Evolutionary conservation across 92 coral and sea anemone genomes (phyloP).

Genomic region (Virgularia gustaviana): DNA sequence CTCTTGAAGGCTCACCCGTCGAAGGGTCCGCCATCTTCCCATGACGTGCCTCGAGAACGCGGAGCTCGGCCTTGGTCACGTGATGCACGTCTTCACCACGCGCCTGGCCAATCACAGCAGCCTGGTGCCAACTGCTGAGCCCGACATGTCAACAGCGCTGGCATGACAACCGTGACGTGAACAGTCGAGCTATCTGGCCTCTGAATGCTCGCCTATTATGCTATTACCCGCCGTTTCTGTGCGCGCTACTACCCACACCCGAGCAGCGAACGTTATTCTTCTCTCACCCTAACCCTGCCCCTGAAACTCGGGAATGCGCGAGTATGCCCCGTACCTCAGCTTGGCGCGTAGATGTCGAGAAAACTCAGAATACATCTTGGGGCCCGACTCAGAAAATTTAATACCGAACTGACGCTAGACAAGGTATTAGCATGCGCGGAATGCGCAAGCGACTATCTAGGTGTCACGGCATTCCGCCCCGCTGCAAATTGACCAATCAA

Average conservation of each 20-base stretch:
- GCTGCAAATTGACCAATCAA: background rate
- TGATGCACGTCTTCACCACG: constrained; percentile 58
- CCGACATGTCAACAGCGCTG: constrained; percentile 75
- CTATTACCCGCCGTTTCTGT: background rate
- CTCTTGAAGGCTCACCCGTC: constrained; percentile 93
- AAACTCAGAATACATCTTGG: background rate
- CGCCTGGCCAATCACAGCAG: constrained; percentile 52
- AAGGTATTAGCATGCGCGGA: constrained; percentile 5
- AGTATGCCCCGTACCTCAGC: no score
- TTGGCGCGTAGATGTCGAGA: background rate
- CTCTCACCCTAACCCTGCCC: no score
- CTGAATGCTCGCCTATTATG: constrained; percentile 11
- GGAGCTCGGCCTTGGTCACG: constrained; percentile 86
- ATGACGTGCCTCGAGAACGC: constrained; percentile 93
- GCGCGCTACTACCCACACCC: constrained; percentile 14
- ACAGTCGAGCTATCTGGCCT: background rate
- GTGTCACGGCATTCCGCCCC: background rate
- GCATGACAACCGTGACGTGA: constrained; percentile 92
- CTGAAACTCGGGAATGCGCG: no score
- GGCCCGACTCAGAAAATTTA: background rate
- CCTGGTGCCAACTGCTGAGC: constrained; percentile 66
- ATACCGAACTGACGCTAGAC: background rate
- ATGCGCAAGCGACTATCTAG: background rate
- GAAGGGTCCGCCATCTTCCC: constrained; percentile 99
- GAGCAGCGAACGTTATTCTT: background rate